Base-by-base conservation (phyloP, 2,797 vertebrate species). In the Brachyalestes nurse region DNA sequence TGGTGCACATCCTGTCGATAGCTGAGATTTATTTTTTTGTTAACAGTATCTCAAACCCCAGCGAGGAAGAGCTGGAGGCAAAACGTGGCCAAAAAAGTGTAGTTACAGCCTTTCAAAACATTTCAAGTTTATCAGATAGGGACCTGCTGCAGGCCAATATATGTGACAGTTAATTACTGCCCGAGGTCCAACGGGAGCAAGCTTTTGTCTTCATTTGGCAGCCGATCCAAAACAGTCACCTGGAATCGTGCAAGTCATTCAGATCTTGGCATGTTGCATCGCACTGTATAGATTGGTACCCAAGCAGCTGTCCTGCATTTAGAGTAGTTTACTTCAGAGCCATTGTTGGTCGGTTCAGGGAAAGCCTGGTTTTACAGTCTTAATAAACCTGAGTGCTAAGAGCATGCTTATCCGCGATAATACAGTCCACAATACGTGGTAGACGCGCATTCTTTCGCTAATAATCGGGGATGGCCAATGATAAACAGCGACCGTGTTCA, bases 401-500 rank as follows among this genome's bases (percentile, higher is more conserved):
- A 57, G 6, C 34, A 16, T 19, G 42, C 64, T 67, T 0, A 71
- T 23, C 38, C 67, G 4, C 7, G 7, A 47, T 47, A 47, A 12
- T 47, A 47, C 23, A 55, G n/a, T 74, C 67, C 61, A 42, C 64
- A 51, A 53, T 61, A 14, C 40, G 49, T 49, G 23, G 19, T n/a
- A 45, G 71, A 88, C 88, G 84, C 78, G 83, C 84, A 91, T 91
- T 92, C 82, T 89, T 90, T 88, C 75, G 78, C 82, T 85, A 83
- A 85, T 81, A 91, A 90, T 79, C 91, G 89, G 84, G 77, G 66
- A 85, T 86, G 81, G 78, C 82, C 72, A 77, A 84, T 89, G 91
- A 91, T 91, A 90, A 92, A 87, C 88, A 91, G 85, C 83, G 79
- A 70, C 87, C 83, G 84, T 86, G 90, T 92, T 92, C 88, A 81